These are phyloP conservation scores for Brachycybe producta DNA, from an alignment of 2,888 invertebrate genomes.

Conservation along the genomic window DNA sequence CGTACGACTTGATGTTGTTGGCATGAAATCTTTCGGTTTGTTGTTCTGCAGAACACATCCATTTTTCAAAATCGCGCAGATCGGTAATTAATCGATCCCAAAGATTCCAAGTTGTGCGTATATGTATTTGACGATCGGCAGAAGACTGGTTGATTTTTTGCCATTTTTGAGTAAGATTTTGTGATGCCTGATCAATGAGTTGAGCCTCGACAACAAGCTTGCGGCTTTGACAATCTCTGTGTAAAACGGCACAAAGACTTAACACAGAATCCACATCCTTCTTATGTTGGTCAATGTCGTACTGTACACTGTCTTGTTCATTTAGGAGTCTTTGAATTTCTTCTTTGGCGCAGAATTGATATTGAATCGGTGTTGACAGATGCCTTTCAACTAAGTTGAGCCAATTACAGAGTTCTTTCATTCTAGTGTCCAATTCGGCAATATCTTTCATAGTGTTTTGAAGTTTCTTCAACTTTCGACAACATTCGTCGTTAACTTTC, in stretches of 20 bases:
- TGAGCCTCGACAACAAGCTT: constrained; percentile 10
- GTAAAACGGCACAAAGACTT: constrained; percentile 40
- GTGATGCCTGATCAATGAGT: constrained; percentile 3
- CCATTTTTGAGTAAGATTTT: constrained; percentile 17
- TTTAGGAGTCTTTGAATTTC: constrained; percentile 27
- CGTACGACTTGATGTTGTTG: background rate
- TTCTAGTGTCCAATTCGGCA: constrained; percentile 52
- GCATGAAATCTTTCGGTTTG: background rate
- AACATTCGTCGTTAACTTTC: constrained; percentile 6
- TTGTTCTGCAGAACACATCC: background rate
- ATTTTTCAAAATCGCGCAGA: constrained; percentile 7
- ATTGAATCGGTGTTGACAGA: constrained; percentile 50
- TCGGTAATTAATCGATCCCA: constrained; percentile 8
- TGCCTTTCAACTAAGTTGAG: constrained; percentile 57
- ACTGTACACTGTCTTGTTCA: constrained; percentile 43
- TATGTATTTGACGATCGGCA: background rate
- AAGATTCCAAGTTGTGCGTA: constrained; percentile 6
- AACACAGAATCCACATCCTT: constrained; percentile 62
- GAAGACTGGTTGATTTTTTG: constrained; percentile 8
- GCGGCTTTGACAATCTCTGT: constrained; percentile 9
- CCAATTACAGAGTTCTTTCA: constrained; percentile 57
- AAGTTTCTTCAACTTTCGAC: constrained; percentile 15
- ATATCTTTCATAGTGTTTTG: constrained; percentile 46
- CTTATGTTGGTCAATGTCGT: constrained; percentile 61
- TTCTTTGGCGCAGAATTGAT: constrained; percentile 51